phyloP scores from a whole-genome alignment of 2,113 vertebrate genomes.

The Laterallus jamaicensis region DNA sequence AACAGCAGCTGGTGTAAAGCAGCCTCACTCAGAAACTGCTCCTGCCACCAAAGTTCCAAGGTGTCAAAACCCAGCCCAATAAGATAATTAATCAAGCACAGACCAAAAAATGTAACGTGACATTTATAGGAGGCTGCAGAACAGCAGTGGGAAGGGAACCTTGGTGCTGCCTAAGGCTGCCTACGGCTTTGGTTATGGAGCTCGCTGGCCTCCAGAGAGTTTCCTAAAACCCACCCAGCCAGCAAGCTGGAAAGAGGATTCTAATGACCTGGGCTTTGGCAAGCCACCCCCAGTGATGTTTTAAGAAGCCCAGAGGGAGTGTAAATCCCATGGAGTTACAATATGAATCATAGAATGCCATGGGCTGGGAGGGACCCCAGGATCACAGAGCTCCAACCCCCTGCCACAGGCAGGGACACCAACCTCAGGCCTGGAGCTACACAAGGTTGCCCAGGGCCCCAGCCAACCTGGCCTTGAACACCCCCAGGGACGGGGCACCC shows the following conservation, averaged over 20 bases:
- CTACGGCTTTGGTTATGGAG: background rate
- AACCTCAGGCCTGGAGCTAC: no score
- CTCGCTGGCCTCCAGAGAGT: background rate
- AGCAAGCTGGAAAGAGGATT: background rate
- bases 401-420: no score
- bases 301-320: background rate
- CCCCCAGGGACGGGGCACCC: no score
- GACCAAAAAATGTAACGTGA: background rate
- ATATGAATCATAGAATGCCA: no score
- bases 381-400: no score
- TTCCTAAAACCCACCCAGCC: background rate
- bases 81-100: background rate
- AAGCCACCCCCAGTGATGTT: rapidly evolving
- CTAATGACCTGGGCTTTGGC: background rate
- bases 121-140: background rate
- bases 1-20: background rate
- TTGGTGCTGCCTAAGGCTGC: rapidly evolving
- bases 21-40: background rate
- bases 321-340: background rate
- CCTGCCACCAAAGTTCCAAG: background rate
- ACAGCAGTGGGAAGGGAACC: background rate
- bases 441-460: no score
- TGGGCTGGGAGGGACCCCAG: no score
- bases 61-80: background rate
- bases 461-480: no score